Evolutionary conservation across 1,140 invertebrate genomes (phyloP), one percentile per base, ranked within the genome.

Genomic region (Prorops nasuta): DNA sequence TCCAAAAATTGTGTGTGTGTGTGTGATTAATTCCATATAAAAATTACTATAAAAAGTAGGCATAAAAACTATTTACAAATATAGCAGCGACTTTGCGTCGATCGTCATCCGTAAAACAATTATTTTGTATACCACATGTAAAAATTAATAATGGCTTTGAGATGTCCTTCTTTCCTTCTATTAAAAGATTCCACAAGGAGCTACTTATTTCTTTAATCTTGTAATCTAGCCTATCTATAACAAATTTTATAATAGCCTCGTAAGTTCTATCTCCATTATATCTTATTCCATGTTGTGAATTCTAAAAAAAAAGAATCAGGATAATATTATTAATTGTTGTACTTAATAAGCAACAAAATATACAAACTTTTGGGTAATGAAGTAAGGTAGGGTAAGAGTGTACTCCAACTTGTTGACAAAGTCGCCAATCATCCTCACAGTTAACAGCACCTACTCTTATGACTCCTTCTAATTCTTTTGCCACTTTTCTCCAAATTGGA

Each of bases 401-500:
- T 38, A 91, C 84, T 22, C 81, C 76, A 65, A 88, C 76, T 62
- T 83, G 72, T 45, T 80, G 76, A 72, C 90, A 92, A 17, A 92
- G 67, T 34, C 79, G 64, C 77, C 84, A 86, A 55, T 91, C 86
- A 64, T 89, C 86, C 68, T 86, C 86, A 76, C 90, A 92, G 69
- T 92, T 91, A 0, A 92, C 85, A 46, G 89, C 89, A n/a, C 86
- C 89, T 57, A 87, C 81, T 60, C 84, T 79, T 34, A 91, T 79
- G 3, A 87, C 83, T 32, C 86, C 86, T 54, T 88, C 82, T 24
- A 91, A 67, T 57, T 86, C 79, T 67, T 84, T 81, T 12, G 90
- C 90, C 34, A 94, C 69, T 66, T 84, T 82, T 37, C 90, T 81
- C 91, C 91, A 94, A 71, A 86, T 74, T n/a, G 83, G 79, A 4